Percentiles rank a stretch among this genome's conserved stretches.
Conservation (phyloP, 2,113 vertebrate species). For the Muntiacus reevesi region DNA sequence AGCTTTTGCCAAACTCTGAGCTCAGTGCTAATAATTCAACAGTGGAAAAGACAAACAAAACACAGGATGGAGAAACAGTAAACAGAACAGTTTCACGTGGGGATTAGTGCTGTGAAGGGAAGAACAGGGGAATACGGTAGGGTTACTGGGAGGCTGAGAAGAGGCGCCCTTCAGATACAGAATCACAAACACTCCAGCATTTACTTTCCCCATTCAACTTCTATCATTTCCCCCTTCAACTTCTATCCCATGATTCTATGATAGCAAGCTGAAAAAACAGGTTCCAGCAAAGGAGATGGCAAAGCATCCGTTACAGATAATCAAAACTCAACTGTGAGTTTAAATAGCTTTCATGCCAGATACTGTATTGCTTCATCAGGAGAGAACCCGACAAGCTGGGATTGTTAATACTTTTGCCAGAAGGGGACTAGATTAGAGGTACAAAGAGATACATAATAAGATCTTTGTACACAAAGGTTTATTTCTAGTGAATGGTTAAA, state of each 20-base stretch:
- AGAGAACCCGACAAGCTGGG: background rate
- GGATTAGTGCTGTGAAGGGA: background rate
- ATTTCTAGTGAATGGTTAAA: constrained; percentile 6
- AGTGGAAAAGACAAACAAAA: background rate
- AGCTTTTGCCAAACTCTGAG: background rate
- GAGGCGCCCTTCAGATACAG: background rate
- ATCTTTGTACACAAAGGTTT: background rate
- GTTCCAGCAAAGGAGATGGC: background rate
- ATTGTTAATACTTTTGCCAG: background rate
- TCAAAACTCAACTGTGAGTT: constrained; percentile 12
- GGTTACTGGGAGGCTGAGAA: background rate
- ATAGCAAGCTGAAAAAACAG: background rate
- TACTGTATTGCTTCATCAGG: background rate
- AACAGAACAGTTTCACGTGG: background rate
- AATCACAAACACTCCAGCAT: background rate
- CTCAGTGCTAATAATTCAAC: background rate
- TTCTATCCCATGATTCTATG: background rate
- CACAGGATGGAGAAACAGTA: background rate
- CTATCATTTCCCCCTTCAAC: background rate
- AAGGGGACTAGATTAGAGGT: background rate
- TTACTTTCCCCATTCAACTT: background rate
- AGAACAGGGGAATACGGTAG: background rate
- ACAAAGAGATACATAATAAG: background rate
- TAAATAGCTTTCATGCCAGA: constrained; percentile 1
- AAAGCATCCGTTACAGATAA: background rate